Evolutionary conservation across 2,888 invertebrate species (phyloP), one percentile per base, ranked within the genome.

Genomic region (Agrochola circellaris): DNA sequence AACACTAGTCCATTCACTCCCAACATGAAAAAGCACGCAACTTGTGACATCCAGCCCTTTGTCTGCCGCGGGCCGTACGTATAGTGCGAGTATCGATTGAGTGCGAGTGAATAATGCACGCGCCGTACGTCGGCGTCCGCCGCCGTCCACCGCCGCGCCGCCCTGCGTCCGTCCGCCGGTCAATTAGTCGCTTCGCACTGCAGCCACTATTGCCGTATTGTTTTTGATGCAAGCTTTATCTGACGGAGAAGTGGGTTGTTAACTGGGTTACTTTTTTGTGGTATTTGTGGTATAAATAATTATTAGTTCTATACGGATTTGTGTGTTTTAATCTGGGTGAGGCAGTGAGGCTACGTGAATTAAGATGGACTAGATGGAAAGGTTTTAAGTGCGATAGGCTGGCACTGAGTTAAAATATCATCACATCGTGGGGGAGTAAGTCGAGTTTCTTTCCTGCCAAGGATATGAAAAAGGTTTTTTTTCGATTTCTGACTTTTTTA

Each of bases 21-120:
- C 51, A 60, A 56, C 74, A 75, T 73, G 58, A 79, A 86, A 85
- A 84, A 82, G 56, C 72, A 86, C 60, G 68, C 54, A 73, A 62
- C 71, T 62, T 66, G 76, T 78, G 83, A 79, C 86, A 78, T 84
- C 26, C 51, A 74, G 74, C 83, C 76, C 80, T 79, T 77, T 71
- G 76, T 79, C 75, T 56, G 75, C 64, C 71, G 64, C 83, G 70
- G 61, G 65, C 62, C 54, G 84, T 73, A 26, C 72, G 85, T 56
- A 60, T 79, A 67, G 82, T 77, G 86, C 62, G 73, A 68, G 73
- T 85, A 89, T 89, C 89, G 87, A 89, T 89, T 84, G 65, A 54
- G 67, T 34, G 51, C 69, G 74, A 80, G 88, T 89, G 83, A 88
- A 88, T 89, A 88, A 89, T 89, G 82, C 81, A 89, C 84, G 79